phyloP scores from a whole-genome alignment of 2,113 vertebrate genomes.

The Baryphthengus martii region DNA sequence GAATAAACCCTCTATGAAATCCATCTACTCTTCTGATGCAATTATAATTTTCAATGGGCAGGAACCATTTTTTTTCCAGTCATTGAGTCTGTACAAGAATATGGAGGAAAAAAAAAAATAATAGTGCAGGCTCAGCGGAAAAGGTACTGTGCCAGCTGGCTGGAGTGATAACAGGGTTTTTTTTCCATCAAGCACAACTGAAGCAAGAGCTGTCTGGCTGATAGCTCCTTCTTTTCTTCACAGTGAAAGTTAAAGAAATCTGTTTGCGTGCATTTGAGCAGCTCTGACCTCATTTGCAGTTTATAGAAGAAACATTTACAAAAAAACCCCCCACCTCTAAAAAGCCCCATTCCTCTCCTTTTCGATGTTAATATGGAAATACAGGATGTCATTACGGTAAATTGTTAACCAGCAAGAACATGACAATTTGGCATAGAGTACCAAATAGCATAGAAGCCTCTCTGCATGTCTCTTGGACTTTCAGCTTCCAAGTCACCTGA shows the following conservation, averaged over 20 bases:
- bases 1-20: background rate
- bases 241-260: background rate
- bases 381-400: background rate
- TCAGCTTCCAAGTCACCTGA: background rate
- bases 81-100: background rate
- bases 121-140: background rate
- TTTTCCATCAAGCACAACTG: background rate
- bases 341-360: accelerated
- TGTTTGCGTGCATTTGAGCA: background rate
- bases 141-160: background rate
- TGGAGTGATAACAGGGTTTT: background rate
- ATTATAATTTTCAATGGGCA: background rate
- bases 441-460: background rate
- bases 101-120: background rate
- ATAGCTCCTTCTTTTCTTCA: background rate
- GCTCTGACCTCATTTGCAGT: background rate
- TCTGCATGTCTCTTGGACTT: background rate
- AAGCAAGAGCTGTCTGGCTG: background rate
- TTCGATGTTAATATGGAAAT: background rate
- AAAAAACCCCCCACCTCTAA: accelerated
- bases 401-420: background rate
- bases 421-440: background rate
- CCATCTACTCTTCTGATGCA: background rate
- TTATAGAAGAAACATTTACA: background rate
- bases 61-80: background rate